phyloP scores from a whole-genome alignment of 2,797 vertebrate species.

The Amazona ochrocephala region DNA sequence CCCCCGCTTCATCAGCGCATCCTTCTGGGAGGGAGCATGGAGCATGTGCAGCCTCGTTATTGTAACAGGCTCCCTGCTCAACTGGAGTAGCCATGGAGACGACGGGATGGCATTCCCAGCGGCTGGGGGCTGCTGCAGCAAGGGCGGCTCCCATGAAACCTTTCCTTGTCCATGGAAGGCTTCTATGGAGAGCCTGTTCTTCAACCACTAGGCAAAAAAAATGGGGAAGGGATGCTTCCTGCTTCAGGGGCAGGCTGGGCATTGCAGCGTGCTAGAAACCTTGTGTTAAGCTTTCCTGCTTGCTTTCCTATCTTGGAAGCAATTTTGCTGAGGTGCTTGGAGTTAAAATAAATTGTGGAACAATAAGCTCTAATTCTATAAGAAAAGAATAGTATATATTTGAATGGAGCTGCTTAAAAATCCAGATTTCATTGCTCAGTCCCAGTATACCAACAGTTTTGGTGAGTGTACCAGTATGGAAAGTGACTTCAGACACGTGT shows the following conservation, averaged over 20 bases:
- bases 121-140: neutral
- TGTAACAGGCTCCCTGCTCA: neutral
- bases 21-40: rapidly evolving
- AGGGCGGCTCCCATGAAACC: neutral
- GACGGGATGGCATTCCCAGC: conserved; percentile 3
- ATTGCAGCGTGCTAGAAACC: neutral
- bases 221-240: neutral
- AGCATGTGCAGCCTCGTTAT: neutral
- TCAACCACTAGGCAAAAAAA: neutral
- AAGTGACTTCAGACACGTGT: rapidly evolving
- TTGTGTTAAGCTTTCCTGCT: neutral
- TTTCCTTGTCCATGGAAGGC: neutral
- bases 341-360: neutral
- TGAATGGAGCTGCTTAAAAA: neutral
- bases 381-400: neutral
- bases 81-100: conserved; percentile 51
- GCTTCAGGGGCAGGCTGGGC: rapidly evolving
- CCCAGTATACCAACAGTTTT: neutral
- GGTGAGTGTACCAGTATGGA: too few species aligned
- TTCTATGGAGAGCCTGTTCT: neutral
- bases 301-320: neutral
- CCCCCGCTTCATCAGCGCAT: rapidly evolving
- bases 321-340: neutral
- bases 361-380: neutral
- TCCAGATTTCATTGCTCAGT: neutral